Percentiles rank a stretch among this genome's conserved stretches.
These are phyloP conservation scores for Anhinga anhinga DNA, from an alignment of 2,113 vertebrate species.

Conservation along the genomic window DNA sequence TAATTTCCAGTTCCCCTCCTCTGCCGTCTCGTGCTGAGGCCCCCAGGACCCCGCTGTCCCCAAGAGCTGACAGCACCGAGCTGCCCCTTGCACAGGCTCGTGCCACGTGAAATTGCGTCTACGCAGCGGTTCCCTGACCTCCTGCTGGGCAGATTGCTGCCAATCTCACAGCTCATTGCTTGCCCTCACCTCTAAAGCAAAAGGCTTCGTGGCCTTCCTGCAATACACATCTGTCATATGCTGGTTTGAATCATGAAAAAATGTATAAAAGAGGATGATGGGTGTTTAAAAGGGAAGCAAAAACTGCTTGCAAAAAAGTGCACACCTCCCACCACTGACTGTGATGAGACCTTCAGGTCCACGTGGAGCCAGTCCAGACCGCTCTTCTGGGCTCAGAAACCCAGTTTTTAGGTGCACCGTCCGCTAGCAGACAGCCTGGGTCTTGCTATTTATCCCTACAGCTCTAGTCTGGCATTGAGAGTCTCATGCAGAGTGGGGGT, in stretches of 20 bases:
- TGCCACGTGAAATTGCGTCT: rapidly evolving
- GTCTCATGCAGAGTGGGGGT: not conserved
- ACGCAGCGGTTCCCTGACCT: not conserved
- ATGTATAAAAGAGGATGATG: not conserved
- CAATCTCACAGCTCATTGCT: not conserved
- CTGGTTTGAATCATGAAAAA: not conserved
- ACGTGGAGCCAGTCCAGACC: not conserved
- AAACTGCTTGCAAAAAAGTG: not conserved
- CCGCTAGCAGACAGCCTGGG: not conserved
- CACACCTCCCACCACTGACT: not conserved
- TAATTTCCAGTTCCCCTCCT: not conserved
- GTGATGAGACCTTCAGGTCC: not conserved
- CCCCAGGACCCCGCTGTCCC: not conserved
- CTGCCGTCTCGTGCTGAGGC: not conserved
- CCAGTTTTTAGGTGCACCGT: not conserved
- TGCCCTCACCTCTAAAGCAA: not conserved
- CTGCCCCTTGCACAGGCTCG: not conserved
- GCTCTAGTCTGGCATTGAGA: not conserved
- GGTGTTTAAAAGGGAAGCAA: not conserved
- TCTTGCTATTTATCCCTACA: not conserved
- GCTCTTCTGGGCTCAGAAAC: not conserved
- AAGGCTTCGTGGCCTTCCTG: not conserved
- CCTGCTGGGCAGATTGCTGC: not conserved
- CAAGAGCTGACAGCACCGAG: not conserved
- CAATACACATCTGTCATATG: not conserved